A percentile compares a stretch with the other conserved stretches of the same genome.
phyloP scores from a whole-genome alignment of 2,888 invertebrate species.

The Andrena trimmerana region DNA sequence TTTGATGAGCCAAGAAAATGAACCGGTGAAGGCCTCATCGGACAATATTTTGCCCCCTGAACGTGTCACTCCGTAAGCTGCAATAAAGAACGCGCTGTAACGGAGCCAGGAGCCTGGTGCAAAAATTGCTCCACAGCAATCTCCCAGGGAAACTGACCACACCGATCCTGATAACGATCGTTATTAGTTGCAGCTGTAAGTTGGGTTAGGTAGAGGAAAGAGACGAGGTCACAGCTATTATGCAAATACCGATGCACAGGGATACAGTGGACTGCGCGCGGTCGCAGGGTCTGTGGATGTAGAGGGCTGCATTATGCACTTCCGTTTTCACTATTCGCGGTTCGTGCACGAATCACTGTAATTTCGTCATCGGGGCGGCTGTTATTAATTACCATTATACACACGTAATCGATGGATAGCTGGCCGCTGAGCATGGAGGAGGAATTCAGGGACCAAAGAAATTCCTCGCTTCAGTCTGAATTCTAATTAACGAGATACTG shows the following conservation, averaged over 20 bases:
- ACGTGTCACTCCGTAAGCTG: slow-evolving; percentile 36
- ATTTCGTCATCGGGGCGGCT: slow-evolving; percentile 35
- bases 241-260: slow-evolving; percentile 50
- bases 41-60: slow-evolving; percentile 20
- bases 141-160: slow-evolving; percentile 24
- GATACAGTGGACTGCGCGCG: slow-evolving; percentile 25
- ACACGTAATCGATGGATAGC: neutral
- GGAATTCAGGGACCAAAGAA: neutral
- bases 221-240: slow-evolving; percentile 48
- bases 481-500: neutral
- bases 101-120: slow-evolving; percentile 33
- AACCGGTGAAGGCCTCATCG: slow-evolving; percentile 10
- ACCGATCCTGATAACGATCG: slow-evolving; percentile 34
- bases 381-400: slow-evolving; percentile 34
- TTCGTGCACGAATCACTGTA: slow-evolving; percentile 31
- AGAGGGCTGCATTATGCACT: slow-evolving; percentile 35
- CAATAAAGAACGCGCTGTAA: slow-evolving; percentile 28
- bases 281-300: slow-evolving; percentile 9
- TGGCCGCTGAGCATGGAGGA: neutral
- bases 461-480: neutral
- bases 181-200: slow-evolving; percentile 29
- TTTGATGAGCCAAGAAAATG: slow-evolving; percentile 8
- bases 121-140: slow-evolving; percentile 52
- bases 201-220: slow-evolving; percentile 33
- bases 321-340: slow-evolving; percentile 20